Conservation (phyloP, 2,113 vertebrate species). For the Passer domesticus region DNA sequence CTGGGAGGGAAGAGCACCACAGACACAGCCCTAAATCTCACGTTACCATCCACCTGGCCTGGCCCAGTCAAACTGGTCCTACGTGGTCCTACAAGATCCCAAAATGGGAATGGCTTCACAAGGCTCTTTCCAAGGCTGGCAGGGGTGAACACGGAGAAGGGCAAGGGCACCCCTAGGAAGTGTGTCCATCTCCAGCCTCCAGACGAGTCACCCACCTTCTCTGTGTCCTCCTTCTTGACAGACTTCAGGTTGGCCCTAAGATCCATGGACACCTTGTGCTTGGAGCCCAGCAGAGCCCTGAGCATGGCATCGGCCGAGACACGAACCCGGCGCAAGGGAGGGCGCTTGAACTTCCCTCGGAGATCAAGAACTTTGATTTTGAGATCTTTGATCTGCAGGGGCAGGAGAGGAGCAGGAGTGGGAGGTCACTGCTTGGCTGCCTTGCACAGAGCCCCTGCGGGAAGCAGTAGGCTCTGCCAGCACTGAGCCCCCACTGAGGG, state of each 20-base stretch:
- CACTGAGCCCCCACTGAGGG: accelerated
- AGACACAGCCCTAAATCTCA: not conserved
- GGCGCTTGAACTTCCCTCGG: constrained; percentile 93
- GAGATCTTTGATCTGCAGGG: constrained; percentile 87
- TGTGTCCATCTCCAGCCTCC: not conserved
- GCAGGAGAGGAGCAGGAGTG: not conserved
- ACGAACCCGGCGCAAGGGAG: constrained; percentile 84
- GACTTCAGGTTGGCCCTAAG: constrained; percentile 94
- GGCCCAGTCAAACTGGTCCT: not conserved
- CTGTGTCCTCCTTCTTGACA: constrained; percentile 95
- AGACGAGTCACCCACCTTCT: constrained; percentile 81
- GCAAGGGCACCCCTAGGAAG: not conserved
- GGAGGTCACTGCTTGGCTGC: not conserved
- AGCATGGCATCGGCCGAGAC: constrained; percentile 94
- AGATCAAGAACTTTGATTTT: constrained; percentile 92
- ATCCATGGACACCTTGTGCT: constrained; percentile 97
- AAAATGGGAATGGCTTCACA: not conserved
- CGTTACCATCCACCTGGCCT: not conserved
- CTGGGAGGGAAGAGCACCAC: not conserved
- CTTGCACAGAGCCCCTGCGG: not conserved
- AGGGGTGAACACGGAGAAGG: not conserved
- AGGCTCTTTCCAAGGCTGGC: not conserved
- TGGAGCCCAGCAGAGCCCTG: constrained; percentile 91
- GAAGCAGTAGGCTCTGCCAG: not conserved
- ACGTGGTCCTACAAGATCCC: accelerated